Evolutionary conservation across 2,888 invertebrate species (phyloP).

Genomic region (Erannis defoliaria): DNA sequence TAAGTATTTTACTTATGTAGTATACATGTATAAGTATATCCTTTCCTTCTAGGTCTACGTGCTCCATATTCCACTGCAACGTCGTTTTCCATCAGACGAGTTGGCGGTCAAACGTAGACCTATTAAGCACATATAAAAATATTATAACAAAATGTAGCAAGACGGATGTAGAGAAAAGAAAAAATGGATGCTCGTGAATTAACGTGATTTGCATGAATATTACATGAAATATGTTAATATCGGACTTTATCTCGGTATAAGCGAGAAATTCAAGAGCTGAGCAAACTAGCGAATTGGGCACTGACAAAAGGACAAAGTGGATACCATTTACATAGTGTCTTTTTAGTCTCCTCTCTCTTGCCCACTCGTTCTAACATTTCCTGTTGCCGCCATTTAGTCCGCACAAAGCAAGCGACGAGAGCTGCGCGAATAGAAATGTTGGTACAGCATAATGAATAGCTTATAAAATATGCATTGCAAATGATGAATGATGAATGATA

Average conservation of each 20-base stretch:
- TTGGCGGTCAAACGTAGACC: too few relatives aligned
- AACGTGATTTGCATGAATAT: constrained; percentile 39
- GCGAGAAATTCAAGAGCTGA: constrained; percentile 44
- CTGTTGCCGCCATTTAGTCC: constrained; percentile 44
- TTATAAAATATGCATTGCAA: constrained; percentile 30
- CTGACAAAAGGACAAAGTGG: constrained; percentile 48
- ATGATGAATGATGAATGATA: too few relatives aligned
- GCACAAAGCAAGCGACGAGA: constrained; percentile 37
- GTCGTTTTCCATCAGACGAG: too few relatives aligned
- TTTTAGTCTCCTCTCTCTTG: constrained; percentile 39
- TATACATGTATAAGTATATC: too few relatives aligned
- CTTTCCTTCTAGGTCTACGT: too few relatives aligned
- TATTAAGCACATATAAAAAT: too few relatives aligned
- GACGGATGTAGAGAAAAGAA: too few relatives aligned
- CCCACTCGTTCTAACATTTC: constrained; percentile 41
- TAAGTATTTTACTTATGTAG: constrained; percentile 63
- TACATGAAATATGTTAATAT: constrained; percentile 24
- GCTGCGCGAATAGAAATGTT: constrained; percentile 26
- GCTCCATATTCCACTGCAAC: too few relatives aligned
- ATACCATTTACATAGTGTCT: constrained; percentile 54
- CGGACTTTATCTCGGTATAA: constrained; percentile 37
- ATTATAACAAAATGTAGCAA: too few relatives aligned
- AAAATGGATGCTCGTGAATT: constrained; percentile 23
- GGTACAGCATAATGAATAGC: constrained; percentile 21
- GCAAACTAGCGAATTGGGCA: constrained; percentile 51